phyloP scores from a whole-genome alignment of 1,140 invertebrate species.

The Sarcophaga peregrina region DNA sequence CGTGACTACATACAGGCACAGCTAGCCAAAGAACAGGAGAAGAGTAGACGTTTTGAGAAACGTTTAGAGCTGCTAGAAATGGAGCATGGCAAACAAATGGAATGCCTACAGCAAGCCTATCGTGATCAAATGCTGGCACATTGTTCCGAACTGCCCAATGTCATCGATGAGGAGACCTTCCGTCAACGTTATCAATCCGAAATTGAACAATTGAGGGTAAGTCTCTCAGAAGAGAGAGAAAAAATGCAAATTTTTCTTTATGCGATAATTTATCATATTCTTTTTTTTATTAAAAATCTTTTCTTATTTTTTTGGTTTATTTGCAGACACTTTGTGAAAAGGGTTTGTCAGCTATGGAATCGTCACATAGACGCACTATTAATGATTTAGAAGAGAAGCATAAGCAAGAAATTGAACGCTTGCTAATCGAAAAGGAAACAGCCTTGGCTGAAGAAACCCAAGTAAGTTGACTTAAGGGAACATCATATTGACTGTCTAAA shows the following conservation, averaged over 20 bases:
- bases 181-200: conserved; percentile 84
- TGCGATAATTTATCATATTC: neutral
- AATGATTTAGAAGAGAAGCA: conserved; percentile 88
- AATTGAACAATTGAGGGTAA: conserved; percentile 84
- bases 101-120: conserved; percentile 78
- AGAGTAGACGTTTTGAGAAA: conserved; percentile 75
- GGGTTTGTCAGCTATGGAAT: conserved; percentile 87
- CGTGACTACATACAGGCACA: conserved; percentile 66
- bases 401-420: conserved; percentile 72
- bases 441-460: conserved; percentile 90
- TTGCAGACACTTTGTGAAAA: conserved; percentile 82
- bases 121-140: conserved; percentile 68
- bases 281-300: conserved; percentile 6
- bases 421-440: conserved; percentile 83
- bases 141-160: conserved; percentile 51
- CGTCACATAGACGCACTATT: conserved; percentile 85
- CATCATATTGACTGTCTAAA: neutral
- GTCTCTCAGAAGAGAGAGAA: conserved; percentile 45
- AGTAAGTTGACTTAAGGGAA: conserved; percentile 49
- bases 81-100: conserved; percentile 81
- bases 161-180: conserved; percentile 73
- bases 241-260: conserved; percentile 30
- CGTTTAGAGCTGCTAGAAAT: conserved; percentile 77
- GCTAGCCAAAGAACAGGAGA: conserved; percentile 71
- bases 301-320: neutral